A percentile compares a stretch with the other conserved stretches of the same genome.
phyloP scores from a whole-genome alignment of 2,888 invertebrate genomes.

The Empis stercorea region DNA sequence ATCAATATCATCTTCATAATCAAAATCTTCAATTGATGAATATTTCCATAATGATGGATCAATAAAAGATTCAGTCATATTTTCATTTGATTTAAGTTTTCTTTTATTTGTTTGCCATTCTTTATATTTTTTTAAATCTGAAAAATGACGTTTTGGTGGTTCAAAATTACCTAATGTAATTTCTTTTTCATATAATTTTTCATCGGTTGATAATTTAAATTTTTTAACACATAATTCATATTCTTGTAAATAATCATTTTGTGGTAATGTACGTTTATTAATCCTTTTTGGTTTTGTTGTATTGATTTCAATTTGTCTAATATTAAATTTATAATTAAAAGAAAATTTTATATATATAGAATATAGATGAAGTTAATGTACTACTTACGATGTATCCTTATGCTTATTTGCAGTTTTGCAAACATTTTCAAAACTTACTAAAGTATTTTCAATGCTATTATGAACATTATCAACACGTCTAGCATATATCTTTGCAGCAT shows the following conservation, averaged over 20 bases:
- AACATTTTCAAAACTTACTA: neutral
- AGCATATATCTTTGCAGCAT: conserved; percentile 26
- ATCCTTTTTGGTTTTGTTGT: neutral
- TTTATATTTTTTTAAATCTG: conserved; percentile 9
- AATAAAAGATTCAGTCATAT: conserved; percentile 19
- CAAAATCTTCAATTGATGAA: conserved; percentile 26
- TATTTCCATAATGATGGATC: conserved; percentile 25
- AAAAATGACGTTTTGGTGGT: conserved; percentile 9
- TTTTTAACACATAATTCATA: conserved; percentile 22
- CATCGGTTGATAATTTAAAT: conserved; percentile 20
- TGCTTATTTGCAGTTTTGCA: too few relatives aligned
- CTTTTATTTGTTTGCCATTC: conserved; percentile 5
- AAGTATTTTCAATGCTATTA: conserved; percentile 21
- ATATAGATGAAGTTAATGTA: too few relatives aligned
- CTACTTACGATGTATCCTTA: too few relatives aligned
- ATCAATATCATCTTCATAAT: conserved; percentile 27
- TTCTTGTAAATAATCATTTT: conserved; percentile 22
- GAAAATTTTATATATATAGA: too few relatives aligned
- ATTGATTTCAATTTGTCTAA: neutral
- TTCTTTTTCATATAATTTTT: conserved; percentile 16
- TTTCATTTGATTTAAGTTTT: neutral
- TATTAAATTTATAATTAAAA: too few relatives aligned
- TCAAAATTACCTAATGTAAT: conserved; percentile 3
- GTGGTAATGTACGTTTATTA: conserved; percentile 15
- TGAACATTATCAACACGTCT: conserved; percentile 27